These are phyloP conservation scores for Amblyteles armatorius DNA, from an alignment of 2,888 invertebrate species.

Conservation along the genomic window DNA sequence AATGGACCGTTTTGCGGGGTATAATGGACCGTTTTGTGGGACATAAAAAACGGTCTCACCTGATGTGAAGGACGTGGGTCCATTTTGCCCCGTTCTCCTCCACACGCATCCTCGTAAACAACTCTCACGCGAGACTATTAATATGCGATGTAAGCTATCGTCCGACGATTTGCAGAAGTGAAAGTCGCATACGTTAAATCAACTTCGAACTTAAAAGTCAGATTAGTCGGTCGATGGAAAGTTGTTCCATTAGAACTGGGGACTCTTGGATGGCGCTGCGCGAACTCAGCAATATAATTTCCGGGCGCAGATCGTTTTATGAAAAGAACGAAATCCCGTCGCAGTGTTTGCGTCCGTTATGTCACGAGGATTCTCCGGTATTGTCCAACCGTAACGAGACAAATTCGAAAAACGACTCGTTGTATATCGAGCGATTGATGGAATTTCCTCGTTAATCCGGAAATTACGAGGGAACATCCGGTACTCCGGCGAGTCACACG, in stretches of 20 bases:
- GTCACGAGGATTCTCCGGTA: slow-evolving; percentile 25
- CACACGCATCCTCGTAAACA: slow-evolving; percentile 9
- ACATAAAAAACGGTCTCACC: too few relatives aligned
- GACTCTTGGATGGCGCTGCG: not conserved
- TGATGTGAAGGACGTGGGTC: too few relatives aligned
- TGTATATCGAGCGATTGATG: slow-evolving; percentile 40
- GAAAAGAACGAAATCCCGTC: not conserved
- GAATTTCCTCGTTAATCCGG: slow-evolving; percentile 30
- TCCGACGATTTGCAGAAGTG: slow-evolving; percentile 52
- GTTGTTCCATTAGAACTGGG: slow-evolving; percentile 35
- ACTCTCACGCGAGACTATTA: slow-evolving; percentile 51
- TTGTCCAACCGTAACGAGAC: not conserved
- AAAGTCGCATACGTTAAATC: slow-evolving; percentile 62
- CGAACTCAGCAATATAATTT: slow-evolving; percentile 17
- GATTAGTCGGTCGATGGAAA: slow-evolving; percentile 45
- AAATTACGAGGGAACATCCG: slow-evolving; percentile 61
- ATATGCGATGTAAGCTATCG: slow-evolving; percentile 27
- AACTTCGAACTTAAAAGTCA: slow-evolving; percentile 3
- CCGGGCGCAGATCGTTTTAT: slow-evolving; percentile 9
- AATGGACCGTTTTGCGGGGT: too few relatives aligned
- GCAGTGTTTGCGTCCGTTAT: slow-evolving; percentile 8
- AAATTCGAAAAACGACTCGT: slow-evolving; percentile 29
- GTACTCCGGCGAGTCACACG: not conserved
- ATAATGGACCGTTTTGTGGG: too few relatives aligned
- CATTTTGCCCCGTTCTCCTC: too few relatives aligned